A percentile compares a stretch with the other conserved stretches of the same genome.
phyloP scores from a whole-genome alignment of 2,797 vertebrate species.

The Gorsachius magnificus region DNA sequence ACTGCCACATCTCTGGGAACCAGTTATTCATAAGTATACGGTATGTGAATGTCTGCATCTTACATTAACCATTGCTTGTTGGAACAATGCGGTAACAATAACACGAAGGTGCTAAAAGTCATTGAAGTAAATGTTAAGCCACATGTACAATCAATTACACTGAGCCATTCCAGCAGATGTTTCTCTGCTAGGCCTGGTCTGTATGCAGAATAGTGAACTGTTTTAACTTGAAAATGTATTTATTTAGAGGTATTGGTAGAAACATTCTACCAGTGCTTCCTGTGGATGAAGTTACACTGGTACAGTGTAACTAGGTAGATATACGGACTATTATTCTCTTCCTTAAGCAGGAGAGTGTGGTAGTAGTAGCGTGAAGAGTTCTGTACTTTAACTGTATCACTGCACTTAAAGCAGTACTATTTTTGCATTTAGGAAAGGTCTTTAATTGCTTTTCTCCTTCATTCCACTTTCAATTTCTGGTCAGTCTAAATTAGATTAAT shows the following conservation, averaged over 20 bases:
- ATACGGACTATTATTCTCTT: background rate
- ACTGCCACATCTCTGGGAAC: constrained; percentile 65
- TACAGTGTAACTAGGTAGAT: background rate
- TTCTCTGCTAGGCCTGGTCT: constrained; percentile 12
- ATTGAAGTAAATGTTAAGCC: constrained; percentile 41
- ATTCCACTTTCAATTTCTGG: constrained; percentile 39
- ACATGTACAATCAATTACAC: constrained; percentile 17
- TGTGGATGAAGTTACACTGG: background rate
- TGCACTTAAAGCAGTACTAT: background rate
- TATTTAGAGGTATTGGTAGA: background rate
- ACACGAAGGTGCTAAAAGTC: constrained; percentile 48
- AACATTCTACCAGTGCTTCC: background rate
- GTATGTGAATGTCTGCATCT: constrained; percentile 46
- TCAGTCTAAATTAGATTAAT: constrained; percentile 46
- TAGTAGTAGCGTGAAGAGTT: background rate
- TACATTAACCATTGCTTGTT: constrained; percentile 30
- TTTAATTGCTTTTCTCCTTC: constrained; percentile 37
- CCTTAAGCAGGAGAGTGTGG: background rate
- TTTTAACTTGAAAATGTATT: background rate
- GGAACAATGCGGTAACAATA: constrained; percentile 26
- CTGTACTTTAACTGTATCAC: background rate
- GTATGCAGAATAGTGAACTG: background rate
- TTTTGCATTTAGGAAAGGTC: background rate
- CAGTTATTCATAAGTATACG: constrained; percentile 40
- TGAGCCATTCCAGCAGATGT: background rate